Evolutionary conservation across 2,797 vertebrate species (phyloP).

Genomic region (Syngnathus rostellatus): DNA sequence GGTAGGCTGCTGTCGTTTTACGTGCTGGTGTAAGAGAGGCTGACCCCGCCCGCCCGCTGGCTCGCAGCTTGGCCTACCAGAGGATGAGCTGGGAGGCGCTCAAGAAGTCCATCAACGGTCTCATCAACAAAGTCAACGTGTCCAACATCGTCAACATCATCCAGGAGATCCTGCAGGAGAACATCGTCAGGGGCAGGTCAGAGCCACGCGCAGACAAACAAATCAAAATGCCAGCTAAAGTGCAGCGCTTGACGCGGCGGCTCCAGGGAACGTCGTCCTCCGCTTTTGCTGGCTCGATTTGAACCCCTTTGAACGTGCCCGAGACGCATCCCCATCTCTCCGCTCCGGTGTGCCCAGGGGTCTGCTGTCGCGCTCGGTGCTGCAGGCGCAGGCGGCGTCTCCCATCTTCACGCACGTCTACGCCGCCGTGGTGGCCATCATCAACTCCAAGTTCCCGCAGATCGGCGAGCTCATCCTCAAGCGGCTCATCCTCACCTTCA

Average conservation of each 20-base stretch:
- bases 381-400: conserved; percentile 91
- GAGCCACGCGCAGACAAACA: not conserved
- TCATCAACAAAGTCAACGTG: conserved; percentile 97
- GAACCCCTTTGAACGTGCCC: too few relatives aligned
- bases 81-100: conserved; percentile 99
- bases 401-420: conserved; percentile 97
- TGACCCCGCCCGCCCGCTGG: conserved; percentile 16
- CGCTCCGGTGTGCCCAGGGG: conserved; percentile 65
- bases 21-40: not conserved
- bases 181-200: conserved; percentile 91
- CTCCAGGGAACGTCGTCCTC: too few relatives aligned
- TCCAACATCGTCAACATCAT: conserved; percentile 94
- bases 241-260: too few relatives aligned
- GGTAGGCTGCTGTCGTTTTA: conserved; percentile 51
- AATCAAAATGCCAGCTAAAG: not conserved
- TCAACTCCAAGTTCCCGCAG: conserved; percentile 98
- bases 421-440: conserved; percentile 86
- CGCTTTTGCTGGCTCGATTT: too few relatives aligned
- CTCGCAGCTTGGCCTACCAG: conserved; percentile 87
- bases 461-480: conserved; percentile 95
- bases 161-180: conserved; percentile 95
- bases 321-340: too few relatives aligned
- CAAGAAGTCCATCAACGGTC: conserved; percentile 97
- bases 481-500: conserved; percentile 89
- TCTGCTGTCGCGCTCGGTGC: conserved; percentile 80